Evolutionary conservation across 2,888 invertebrate genomes (phyloP).

Genomic region (Tenthredo livida): DNA sequence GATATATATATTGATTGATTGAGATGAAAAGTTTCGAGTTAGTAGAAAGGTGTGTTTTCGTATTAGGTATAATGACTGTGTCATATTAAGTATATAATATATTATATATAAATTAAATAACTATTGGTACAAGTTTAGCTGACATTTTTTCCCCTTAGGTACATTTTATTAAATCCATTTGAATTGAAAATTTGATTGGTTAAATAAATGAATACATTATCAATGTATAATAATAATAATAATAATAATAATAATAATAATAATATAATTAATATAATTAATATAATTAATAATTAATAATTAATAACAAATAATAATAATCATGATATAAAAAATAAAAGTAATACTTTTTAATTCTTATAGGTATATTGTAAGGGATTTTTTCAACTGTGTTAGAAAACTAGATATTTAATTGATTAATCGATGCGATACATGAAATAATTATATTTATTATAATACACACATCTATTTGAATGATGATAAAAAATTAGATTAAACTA

Average conservation of each 20-base stretch:
- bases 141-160: slow-evolving; percentile 56
- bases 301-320: neutral
- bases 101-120: slow-evolving; percentile 51
- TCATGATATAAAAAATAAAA: slow-evolving; percentile 54
- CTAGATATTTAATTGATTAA: slow-evolving; percentile 65
- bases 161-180: slow-evolving; percentile 40
- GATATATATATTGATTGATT: slow-evolving; percentile 23
- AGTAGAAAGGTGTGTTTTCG: neutral
- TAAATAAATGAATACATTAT: slow-evolving; percentile 58
- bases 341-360: slow-evolving; percentile 62
- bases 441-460: slow-evolving; percentile 11
- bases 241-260: slow-evolving; percentile 27
- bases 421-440: slow-evolving; percentile 6
- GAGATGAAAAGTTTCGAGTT: neutral
- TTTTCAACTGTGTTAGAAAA: slow-evolving; percentile 77
- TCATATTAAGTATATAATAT: slow-evolving; percentile 29
- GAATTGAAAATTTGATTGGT: slow-evolving; percentile 33
- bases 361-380: slow-evolving; percentile 63
- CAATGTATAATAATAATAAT: slow-evolving; percentile 63
- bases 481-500: neutral
- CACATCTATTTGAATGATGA: slow-evolving; percentile 3
- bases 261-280: slow-evolving; percentile 23
- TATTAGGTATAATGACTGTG: slow-evolving; percentile 25
- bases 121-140: slow-evolving; percentile 59
- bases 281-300: neutral